Percentiles rank a stretch among this genome's conserved stretches.
Evolutionary conservation across 1,140 invertebrate genomes (phyloP).

Genomic region (Medauroidea extradentata): DNA sequence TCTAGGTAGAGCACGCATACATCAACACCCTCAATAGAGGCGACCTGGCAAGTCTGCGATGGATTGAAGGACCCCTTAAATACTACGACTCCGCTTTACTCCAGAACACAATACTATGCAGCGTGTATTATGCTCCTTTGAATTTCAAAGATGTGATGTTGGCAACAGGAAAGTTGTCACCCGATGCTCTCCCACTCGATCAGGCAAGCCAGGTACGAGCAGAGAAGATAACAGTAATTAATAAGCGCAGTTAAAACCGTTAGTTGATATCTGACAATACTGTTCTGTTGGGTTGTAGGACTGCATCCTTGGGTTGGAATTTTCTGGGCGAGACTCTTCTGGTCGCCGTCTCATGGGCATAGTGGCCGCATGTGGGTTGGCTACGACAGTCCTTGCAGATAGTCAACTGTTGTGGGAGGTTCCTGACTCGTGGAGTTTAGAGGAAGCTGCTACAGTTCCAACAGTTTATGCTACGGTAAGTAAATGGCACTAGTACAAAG

Average conservation of each 20-base stretch:
- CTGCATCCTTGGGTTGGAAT: conserved; percentile 70
- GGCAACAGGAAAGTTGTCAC: conserved; percentile 90
- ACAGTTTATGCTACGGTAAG: conserved; percentile 85
- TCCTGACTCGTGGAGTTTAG: conserved; percentile 81
- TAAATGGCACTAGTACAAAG: no score
- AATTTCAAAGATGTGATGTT: conserved; percentile 98
- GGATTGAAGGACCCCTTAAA: conserved; percentile 84
- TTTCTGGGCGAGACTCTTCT: conserved; percentile 52
- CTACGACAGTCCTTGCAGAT: conserved; percentile 82
- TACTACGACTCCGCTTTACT: conserved; percentile 47
- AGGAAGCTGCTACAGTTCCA: conserved; percentile 90
- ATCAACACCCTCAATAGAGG: conserved; percentile 86
- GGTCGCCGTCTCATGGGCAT: conserved; percentile 91
- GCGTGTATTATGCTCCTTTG: conserved; percentile 87
- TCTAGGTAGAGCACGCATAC: conserved; percentile 86
- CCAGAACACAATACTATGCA: conserved; percentile 62
- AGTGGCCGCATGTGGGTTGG: conserved; percentile 80
- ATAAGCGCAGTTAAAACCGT: no score
- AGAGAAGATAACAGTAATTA: no score
- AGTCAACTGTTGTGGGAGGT: conserved; percentile 85
- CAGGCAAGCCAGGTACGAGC: conserved; percentile 54
- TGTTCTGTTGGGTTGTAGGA: no score
- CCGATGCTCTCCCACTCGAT: conserved; percentile 88
- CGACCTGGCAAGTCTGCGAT: conserved; percentile 88
- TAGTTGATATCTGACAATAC: no score